Conservation (phyloP, 2,888 invertebrate species). For the Watsonalla cultraria region DNA sequence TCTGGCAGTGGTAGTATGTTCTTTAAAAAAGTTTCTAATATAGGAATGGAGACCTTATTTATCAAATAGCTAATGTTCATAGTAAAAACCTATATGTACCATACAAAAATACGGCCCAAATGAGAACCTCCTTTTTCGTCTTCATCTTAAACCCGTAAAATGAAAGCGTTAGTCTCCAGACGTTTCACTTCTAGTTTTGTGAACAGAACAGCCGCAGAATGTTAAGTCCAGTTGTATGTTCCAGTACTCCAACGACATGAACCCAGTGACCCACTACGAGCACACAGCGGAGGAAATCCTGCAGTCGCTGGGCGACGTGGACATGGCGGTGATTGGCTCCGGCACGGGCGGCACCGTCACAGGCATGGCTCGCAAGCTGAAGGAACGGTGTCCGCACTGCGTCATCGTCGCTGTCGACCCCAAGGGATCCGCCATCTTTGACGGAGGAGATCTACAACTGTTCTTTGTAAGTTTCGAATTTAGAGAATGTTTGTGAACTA, state of each 20-base stretch:
- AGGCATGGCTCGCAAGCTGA: constrained; percentile 93
- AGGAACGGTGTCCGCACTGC: constrained; percentile 86
- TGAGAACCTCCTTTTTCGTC: too few species aligned
- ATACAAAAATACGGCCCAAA: too few species aligned
- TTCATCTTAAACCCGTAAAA: too few species aligned
- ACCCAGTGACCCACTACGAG: constrained; percentile 97
- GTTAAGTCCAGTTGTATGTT: background rate
- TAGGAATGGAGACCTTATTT: too few species aligned
- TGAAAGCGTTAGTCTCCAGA: too few species aligned
- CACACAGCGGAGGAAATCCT: constrained; percentile 94
- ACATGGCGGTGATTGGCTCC: constrained; percentile 89
- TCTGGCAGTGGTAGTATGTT: too few species aligned
- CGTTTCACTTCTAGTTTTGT: too few species aligned
- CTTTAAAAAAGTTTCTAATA: too few species aligned
- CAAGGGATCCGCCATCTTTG: constrained; percentile 80
- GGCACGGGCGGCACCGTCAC: constrained; percentile 96
- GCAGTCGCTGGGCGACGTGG: constrained; percentile 81
- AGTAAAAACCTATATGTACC: too few species aligned
- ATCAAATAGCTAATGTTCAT: too few species aligned
- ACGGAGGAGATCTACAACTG: constrained; percentile 76
- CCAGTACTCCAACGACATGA: constrained; percentile 91
- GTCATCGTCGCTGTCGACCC: constrained; percentile 92
- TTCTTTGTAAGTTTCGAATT: constrained; percentile 29
- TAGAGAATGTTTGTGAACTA: background rate
- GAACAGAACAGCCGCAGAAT: background rate